Conservation (phyloP, 1,140 invertebrate genomes). For the Cotesia chilonis region DNA sequence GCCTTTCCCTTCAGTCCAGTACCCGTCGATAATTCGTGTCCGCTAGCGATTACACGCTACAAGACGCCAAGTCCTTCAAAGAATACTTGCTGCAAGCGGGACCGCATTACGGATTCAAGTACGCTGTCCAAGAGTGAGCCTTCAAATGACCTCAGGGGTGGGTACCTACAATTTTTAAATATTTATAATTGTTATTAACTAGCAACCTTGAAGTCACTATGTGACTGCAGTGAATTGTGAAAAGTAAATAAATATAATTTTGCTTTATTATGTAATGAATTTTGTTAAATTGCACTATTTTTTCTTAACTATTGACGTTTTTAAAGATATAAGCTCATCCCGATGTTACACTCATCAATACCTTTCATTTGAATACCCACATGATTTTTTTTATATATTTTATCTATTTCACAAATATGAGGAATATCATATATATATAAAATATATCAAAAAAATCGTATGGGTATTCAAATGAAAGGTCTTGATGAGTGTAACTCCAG, state of each 20-base stretch:
- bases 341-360: too few relatives aligned
- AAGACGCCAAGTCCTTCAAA: slow-evolving; percentile 51
- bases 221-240: too few relatives aligned
- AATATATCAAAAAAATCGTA: too few relatives aligned
- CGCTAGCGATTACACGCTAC: slow-evolving; percentile 37
- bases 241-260: background rate
- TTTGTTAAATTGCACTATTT: too few relatives aligned
- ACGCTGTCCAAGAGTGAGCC: slow-evolving; percentile 59
- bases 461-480: too few relatives aligned
- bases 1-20: slow-evolving; percentile 59
- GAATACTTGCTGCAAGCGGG: slow-evolving; percentile 43
- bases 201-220: background rate
- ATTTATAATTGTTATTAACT: background rate
- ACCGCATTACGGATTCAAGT: slow-evolving; percentile 44
- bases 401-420: too few relatives aligned
- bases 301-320: too few relatives aligned
- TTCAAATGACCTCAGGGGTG: slow-evolving; percentile 58
- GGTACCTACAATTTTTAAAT: slow-evolving; percentile 16
- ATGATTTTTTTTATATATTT: too few relatives aligned
- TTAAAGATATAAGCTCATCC: too few relatives aligned
- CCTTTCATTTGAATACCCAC: too few relatives aligned
- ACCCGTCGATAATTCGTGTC: slow-evolving; percentile 39
- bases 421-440: too few relatives aligned
- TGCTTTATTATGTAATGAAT: background rate
- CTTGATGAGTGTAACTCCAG: too few relatives aligned